Conservation (phyloP, 2,113 vertebrate genomes). For the Fulica atra region DNA sequence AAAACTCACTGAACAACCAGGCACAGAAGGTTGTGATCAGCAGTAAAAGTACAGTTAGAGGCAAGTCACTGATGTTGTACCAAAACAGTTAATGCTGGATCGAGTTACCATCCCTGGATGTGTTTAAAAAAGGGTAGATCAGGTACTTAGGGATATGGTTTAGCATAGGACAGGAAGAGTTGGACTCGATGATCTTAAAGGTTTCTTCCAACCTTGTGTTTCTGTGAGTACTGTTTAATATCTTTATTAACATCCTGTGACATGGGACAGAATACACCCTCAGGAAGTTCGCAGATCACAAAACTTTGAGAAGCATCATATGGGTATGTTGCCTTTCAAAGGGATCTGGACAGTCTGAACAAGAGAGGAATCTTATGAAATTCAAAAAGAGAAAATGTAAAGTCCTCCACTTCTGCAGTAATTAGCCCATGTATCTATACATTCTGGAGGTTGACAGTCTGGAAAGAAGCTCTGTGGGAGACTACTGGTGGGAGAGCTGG, state of each 20-base stretch:
- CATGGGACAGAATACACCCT: background rate
- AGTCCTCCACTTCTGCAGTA: background rate
- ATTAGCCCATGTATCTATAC: background rate
- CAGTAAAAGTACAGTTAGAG: background rate
- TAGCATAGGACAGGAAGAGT: no score
- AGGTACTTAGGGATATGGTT: no score
- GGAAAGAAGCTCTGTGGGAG: background rate
- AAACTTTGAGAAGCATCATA: background rate
- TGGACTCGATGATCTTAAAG: no score
- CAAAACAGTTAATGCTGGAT: background rate
- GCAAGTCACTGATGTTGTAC: background rate
- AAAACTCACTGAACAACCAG: background rate
- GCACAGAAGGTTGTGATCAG: background rate
- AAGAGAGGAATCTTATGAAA: background rate
- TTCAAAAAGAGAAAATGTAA: background rate
- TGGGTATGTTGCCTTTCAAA: background rate
- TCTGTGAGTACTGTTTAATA: background rate
- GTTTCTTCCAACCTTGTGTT: no score
- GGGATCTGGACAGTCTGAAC: background rate
- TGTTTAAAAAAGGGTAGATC: no score
- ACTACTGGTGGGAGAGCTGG: background rate
- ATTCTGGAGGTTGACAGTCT: rapidly evolving
- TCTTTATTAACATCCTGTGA: background rate
- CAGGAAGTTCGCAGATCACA: background rate
- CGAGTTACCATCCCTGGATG: background rate